Evolutionary conservation across 53 echinoderm and acorn worm genomes (phyloP), one percentile per base, ranked within the genome.

Genomic region (Hippasteria phrygiana): DNA sequence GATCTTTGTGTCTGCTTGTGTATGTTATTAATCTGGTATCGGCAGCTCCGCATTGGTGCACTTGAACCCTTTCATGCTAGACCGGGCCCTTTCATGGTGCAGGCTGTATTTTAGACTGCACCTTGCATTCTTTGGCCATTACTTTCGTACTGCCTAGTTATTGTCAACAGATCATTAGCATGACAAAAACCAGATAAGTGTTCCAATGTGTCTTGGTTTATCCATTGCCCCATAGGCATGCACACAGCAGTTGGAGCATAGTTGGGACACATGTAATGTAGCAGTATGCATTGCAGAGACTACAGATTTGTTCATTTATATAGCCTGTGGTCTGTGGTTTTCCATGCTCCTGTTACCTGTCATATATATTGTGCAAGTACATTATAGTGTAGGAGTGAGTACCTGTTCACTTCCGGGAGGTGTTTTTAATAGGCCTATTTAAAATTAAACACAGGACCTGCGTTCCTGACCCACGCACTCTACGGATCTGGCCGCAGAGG

Each of bases 121-220:
- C 71, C 50, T 51, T 46, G 47, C 64, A 65, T 82, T 71, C 69
- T 70, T 69, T 31, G 35, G 70, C 24, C 43, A 53, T 85, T 71
- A 70, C 85, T 71, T 85, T 36, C 37, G n/a, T 33, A 85, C 85
- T 85, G 85, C 85, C 85, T 35, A 64, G 36, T 32, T 83, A 66
- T 85, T 70, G 85, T 85, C 69, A 70, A 38, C 69, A 1, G 43
- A 50, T 85, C 85, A 85, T 85, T 85, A 67, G 71, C 85, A 85
- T 85, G 85, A 85, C 71, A 85, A 85, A 85, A 69, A 71, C 43
- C 85, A 85, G 85, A 85, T 85, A 85, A 85, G 50, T 85, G 51
- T 50, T 85, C 51, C 48, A 71, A 43, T 64, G 55, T 81, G 28
- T 43, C 81, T 65, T 39, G 24, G 81, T 12, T 10, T 18, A 34